phyloP scores from a whole-genome alignment of 2,797 vertebrate species.

The Acanthis flammea region DNA sequence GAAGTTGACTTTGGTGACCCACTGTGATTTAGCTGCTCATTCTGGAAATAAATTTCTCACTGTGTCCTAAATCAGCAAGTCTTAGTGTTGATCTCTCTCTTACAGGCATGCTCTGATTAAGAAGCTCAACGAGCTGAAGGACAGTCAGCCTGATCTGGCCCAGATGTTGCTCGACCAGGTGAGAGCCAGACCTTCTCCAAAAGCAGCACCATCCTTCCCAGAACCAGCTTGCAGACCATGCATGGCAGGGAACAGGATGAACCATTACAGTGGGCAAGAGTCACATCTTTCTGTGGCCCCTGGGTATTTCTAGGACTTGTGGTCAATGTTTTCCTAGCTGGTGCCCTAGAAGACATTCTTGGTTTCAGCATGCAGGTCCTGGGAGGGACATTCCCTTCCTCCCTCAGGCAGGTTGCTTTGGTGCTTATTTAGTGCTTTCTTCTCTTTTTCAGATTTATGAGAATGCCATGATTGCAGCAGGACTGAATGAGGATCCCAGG shows the following conservation, averaged over 20 bases:
- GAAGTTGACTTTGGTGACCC: background rate
- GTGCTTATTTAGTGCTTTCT: background rate
- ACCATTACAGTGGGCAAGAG: background rate
- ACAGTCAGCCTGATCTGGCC: constrained; percentile 85
- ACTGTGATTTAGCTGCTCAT: background rate
- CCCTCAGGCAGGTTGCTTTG: background rate
- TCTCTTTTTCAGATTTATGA: constrained; percentile 86
- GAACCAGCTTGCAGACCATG: background rate
- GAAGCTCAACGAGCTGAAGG: constrained; percentile 85
- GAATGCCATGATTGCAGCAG: constrained; percentile 95
- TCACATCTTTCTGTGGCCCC: background rate
- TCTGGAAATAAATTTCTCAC: background rate
- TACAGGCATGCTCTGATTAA: constrained; percentile 89
- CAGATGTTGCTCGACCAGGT: constrained; percentile 93
- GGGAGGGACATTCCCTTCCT: background rate
- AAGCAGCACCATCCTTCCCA: background rate
- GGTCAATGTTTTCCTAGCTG: background rate
- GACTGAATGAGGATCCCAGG: constrained; percentile 90
- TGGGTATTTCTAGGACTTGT: background rate
- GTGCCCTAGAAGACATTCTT: background rate
- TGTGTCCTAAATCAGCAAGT: background rate
- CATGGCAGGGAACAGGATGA: background rate
- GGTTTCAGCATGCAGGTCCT: background rate
- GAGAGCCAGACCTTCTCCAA: background rate
- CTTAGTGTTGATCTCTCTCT: background rate